Percentiles rank a stretch among this genome's conserved stretches.
phyloP scores from a whole-genome alignment of 2,113 vertebrate genomes.

The Zosterops lateralis region DNA sequence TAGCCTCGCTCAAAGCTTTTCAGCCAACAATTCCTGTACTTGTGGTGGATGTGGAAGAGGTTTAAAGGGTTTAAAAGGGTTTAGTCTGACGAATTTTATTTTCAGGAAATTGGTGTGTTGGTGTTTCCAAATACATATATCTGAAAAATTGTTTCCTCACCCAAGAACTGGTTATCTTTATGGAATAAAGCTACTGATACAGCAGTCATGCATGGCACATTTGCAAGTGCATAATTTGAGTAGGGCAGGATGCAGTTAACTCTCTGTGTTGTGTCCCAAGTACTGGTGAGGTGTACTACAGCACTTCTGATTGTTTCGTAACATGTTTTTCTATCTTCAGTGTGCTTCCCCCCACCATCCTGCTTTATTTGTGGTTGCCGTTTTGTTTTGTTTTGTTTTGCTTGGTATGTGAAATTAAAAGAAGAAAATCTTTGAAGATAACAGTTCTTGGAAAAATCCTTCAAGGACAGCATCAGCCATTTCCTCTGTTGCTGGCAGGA shows the following conservation, averaged over 20 bases:
- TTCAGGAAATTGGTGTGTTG: not conserved
- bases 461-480: fast-evolving
- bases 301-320: not conserved
- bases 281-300: not conserved
- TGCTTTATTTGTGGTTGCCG: not conserved
- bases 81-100: not conserved
- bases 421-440: not conserved
- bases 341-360: fast-evolving
- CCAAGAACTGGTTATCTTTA: not conserved
- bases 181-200: not conserved
- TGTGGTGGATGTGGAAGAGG: not conserved
- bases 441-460: not conserved
- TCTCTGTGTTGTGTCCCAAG: not conserved
- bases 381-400: not conserved
- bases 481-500: not conserved
- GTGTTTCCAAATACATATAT: not conserved
- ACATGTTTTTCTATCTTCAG: not conserved
- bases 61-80: not conserved
- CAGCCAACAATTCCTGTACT: not conserved
- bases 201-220: not conserved
- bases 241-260: not conserved
- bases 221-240: not conserved
- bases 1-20: not conserved
- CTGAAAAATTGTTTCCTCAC: not conserved
- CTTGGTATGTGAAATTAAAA: not conserved